Conservation (phyloP, 2,888 invertebrate species). For the Drosophila acutilabella region DNA sequence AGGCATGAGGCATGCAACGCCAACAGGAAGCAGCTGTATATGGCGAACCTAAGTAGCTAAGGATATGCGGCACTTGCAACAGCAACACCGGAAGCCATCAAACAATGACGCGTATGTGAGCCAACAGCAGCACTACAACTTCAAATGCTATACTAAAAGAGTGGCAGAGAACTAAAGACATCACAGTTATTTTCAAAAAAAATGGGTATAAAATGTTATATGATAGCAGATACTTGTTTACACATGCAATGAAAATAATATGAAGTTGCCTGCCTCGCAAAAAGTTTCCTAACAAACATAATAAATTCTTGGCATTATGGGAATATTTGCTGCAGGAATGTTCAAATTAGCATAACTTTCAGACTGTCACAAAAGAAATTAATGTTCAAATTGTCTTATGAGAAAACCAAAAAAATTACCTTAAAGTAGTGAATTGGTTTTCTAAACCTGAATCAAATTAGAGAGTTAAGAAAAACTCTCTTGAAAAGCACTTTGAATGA, state of each 20-base stretch:
- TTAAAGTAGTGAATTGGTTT: background rate
- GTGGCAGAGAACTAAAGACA: conserved; percentile 17
- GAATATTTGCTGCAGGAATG: background rate
- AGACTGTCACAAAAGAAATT: background rate
- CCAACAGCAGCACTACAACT: conserved; percentile 34
- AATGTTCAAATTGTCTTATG: background rate
- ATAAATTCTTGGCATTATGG: conserved; percentile 16
- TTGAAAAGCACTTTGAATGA: no score
- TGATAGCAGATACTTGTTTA: conserved; percentile 19
- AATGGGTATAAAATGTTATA: conserved; percentile 4
- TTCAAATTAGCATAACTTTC: conserved; percentile 1
- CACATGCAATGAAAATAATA: conserved; percentile 31
- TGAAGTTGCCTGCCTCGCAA: conserved; percentile 6
- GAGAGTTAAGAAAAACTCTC: no score
- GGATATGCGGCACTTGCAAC: conserved; percentile 58
- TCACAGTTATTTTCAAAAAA: conserved; percentile 4
- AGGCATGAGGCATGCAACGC: conserved; percentile 25
- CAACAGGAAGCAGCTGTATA: conserved; percentile 61
- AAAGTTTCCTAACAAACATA: conserved; percentile 17
- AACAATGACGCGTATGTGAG: conserved; percentile 65
- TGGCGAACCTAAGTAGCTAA: conserved; percentile 68
- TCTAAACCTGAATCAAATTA: background rate
- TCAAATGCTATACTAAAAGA: conserved; percentile 28
- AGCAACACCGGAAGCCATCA: conserved; percentile 70
- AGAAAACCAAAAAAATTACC: background rate